These are phyloP conservation scores for Acanthurus tractus DNA, from an alignment of 2,797 vertebrate genomes.

Conservation along the genomic window DNA sequence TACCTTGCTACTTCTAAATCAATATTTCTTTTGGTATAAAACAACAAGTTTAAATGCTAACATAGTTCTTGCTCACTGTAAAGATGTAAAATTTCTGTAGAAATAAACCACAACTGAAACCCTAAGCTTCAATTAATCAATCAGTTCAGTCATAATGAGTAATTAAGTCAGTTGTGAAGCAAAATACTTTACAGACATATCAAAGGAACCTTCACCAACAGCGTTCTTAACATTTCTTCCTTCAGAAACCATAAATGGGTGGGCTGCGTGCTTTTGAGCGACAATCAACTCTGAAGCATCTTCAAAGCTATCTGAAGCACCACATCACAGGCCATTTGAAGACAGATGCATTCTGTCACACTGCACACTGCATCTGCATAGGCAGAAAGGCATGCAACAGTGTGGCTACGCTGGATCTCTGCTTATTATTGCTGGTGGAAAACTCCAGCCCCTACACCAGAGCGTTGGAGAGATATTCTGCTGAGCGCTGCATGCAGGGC, in stretches of 20 bases:
- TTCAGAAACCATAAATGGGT: constrained; percentile 48
- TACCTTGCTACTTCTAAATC: background rate
- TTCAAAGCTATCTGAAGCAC: constrained; percentile 35
- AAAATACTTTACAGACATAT: background rate
- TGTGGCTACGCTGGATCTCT: constrained; percentile 38
- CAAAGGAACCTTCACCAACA: background rate
- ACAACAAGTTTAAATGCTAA: background rate
- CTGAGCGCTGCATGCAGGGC: constrained; percentile 78
- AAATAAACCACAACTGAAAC: no score
- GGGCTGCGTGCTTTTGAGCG: constrained; percentile 40
- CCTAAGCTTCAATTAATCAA: background rate
- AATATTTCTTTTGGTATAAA: background rate
- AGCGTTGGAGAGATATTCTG: constrained; percentile 73
- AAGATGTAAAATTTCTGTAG: no score
- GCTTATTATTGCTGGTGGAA: constrained; percentile 74
- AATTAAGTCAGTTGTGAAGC: background rate
- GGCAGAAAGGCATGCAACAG: constrained; percentile 32
- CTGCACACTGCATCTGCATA: constrained; percentile 29
- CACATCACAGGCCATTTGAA: constrained; percentile 47
- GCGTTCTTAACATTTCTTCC: constrained; percentile 54
- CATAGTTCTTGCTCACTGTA: background rate
- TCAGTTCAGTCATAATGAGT: background rate
- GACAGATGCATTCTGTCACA: constrained; percentile 28
- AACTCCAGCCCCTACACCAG: constrained; percentile 73
- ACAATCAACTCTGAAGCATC: constrained; percentile 15